Base-by-base conservation (phyloP, 2,888 invertebrate species). In the Hipparchia semele region DNA sequence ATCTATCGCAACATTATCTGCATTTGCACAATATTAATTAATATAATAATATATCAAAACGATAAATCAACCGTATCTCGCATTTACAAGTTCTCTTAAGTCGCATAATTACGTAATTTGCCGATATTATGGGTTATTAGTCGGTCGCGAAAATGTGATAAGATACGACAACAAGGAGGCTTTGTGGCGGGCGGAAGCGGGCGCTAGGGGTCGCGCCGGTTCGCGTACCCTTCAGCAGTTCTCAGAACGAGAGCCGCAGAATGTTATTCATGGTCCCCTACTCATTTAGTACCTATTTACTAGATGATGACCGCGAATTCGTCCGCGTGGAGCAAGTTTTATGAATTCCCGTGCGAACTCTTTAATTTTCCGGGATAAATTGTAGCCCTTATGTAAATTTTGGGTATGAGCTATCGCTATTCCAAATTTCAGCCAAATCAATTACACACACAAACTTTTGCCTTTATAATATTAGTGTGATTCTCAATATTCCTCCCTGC, bases 81-180 rank as follows among this genome's bases (percentile, higher is more conserved):
- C 53, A 69, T 69, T 64, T 61, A 67, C 82, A 81, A 84, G 84
- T 85, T 84, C 79, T 84, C 82, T 77, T 83, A 80, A 82, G 77
- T 82, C 81, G 78, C 78, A 80, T 87, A 86, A 88, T 90, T 86
- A 85, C 79, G 85, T 85, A 85, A 87, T 84, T 84, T 81, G 80
- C 80, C 81, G 84, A 88, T 89, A 89, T 83, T 82, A 88, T 87
- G 87, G 86, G 80, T 91, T 90, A 90, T 91, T 90, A 91, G 84
- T 77, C 84, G 81, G 87, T 90, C 87, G 92, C 92, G 89, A 93
- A 94, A 91, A 90, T 91, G 87, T 85, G 91, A 92, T 92, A 91
- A 92, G 91, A 92, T 90, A 90, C 86, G 86, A 82, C 84, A 92
- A 90, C 92, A 92, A 86, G 85, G 86, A 82, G 84, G 84, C 84